Conservation (phyloP, 2,888 invertebrate species). For the Aphodius sticticus region DNA sequence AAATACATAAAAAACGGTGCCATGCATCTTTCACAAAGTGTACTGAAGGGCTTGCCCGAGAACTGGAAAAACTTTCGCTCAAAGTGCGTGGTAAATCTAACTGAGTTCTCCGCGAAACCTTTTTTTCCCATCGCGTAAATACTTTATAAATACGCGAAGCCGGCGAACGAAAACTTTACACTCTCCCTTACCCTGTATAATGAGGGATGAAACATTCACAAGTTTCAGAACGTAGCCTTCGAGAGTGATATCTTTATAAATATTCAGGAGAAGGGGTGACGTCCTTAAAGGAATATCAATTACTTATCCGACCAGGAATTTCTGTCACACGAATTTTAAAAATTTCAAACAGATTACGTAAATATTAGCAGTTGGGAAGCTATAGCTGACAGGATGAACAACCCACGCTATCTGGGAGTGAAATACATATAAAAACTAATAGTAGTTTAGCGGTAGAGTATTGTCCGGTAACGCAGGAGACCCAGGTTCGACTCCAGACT, state of each 20-base stretch:
- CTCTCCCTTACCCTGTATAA: not conserved
- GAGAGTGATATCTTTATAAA: not conserved
- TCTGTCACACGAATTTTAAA: too few relatives aligned
- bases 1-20: not conserved
- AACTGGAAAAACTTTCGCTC: not conserved
- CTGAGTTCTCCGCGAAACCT: not conserved
- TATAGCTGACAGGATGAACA: too few relatives aligned
- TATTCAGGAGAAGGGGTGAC: not conserved
- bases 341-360: too few relatives aligned
- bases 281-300: not conserved
- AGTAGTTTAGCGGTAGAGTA: too few relatives aligned
- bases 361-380: too few relatives aligned
- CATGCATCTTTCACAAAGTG: not conserved
- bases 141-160: not conserved
- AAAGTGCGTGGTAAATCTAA: constrained; percentile 4
- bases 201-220: not conserved
- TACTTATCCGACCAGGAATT: not conserved
- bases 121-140: constrained; percentile 4
- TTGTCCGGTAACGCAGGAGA: too few relatives aligned
- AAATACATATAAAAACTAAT: too few relatives aligned
- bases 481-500: too few relatives aligned
- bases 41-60: not conserved
- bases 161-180: not conserved
- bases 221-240: not conserved
- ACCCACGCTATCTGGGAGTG: too few relatives aligned